Percentiles rank a stretch among this genome's conserved stretches.
Conservation (phyloP, 2,888 invertebrate genomes). For the Siphonodentalium dalli region DNA sequence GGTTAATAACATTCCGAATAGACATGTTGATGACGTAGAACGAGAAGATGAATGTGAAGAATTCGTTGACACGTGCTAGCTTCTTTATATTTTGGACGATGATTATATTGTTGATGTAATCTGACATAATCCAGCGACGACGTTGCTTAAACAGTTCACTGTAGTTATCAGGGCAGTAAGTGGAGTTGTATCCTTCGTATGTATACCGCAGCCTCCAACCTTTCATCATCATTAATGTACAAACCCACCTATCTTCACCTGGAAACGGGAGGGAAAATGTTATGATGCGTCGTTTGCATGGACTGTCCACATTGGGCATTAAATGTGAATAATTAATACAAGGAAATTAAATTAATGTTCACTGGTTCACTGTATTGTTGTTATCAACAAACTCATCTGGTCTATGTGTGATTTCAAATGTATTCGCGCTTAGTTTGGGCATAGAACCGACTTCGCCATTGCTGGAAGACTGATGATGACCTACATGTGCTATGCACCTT, state of each 20-base stretch:
- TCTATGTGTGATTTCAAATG: too few species aligned
- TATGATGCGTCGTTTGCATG: background rate
- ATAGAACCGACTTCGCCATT: too few species aligned
- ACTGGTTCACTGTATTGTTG: too few species aligned
- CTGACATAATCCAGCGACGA: conserved; percentile 45
- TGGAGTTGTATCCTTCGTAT: conserved; percentile 39
- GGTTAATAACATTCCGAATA: too few species aligned
- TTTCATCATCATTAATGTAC: conserved; percentile 42
- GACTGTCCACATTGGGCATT: background rate
- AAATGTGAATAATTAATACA: background rate
- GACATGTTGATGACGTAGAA: too few species aligned
- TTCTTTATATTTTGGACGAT: conserved; percentile 33
- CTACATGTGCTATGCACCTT: too few species aligned
- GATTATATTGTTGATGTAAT: conserved; percentile 39
- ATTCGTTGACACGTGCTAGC: conserved; percentile 34
- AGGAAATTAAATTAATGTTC: too few species aligned
- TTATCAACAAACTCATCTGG: too few species aligned
- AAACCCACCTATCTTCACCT: conserved; percentile 50
- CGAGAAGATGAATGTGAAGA: conserved; percentile 39
- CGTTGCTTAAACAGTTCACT: conserved; percentile 41
- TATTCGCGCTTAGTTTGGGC: too few species aligned
- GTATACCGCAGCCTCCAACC: conserved; percentile 47
- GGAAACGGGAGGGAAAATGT: background rate
- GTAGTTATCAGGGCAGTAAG: conserved; percentile 42
- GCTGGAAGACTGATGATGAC: too few species aligned